Percentiles rank a stretch among this genome's conserved stretches.
Conservation (phyloP, 2,888 invertebrate species). For the Stomorhina lunata region DNA sequence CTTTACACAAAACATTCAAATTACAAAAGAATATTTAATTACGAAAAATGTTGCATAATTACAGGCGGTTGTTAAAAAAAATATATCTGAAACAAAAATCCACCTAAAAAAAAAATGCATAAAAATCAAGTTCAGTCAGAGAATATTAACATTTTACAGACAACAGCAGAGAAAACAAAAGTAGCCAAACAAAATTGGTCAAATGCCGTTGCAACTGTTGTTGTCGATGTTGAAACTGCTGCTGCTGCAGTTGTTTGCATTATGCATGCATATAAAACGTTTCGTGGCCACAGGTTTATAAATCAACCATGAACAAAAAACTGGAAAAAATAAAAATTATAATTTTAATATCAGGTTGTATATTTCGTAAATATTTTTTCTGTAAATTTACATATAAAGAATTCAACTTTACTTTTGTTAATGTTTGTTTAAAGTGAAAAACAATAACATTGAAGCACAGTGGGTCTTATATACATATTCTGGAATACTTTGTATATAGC, state of each 20-base stretch:
- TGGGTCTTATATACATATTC: no score
- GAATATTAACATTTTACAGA: constrained; percentile 53
- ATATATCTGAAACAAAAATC: neutral
- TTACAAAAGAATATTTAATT: constrained; percentile 78
- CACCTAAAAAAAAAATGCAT: constrained; percentile 41
- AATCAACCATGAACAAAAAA: constrained; percentile 62
- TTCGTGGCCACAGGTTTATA: constrained; percentile 66
- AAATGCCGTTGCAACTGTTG: constrained; percentile 7
- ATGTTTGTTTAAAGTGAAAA: constrained; percentile 24
- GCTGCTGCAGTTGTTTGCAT: constrained; percentile 31
- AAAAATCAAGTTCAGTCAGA: constrained; percentile 38
- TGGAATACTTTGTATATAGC: no score
- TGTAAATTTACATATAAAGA: neutral
- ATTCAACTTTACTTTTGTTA: neutral
- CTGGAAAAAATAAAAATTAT: constrained; percentile 61
- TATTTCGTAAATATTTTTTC: no score
- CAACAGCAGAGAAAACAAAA: constrained; percentile 4
- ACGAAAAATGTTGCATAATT: constrained; percentile 77
- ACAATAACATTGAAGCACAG: constrained; percentile 19
- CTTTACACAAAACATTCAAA: constrained; percentile 72
- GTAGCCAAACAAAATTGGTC: constrained; percentile 20
- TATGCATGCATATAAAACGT: constrained; percentile 63
- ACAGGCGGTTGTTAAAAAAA: constrained; percentile 64
- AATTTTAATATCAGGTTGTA: constrained; percentile 36
- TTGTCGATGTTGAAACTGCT: neutral